phyloP scores from a whole-genome alignment of 2,797 vertebrate genomes.

The Champsocephalus esox region DNA sequence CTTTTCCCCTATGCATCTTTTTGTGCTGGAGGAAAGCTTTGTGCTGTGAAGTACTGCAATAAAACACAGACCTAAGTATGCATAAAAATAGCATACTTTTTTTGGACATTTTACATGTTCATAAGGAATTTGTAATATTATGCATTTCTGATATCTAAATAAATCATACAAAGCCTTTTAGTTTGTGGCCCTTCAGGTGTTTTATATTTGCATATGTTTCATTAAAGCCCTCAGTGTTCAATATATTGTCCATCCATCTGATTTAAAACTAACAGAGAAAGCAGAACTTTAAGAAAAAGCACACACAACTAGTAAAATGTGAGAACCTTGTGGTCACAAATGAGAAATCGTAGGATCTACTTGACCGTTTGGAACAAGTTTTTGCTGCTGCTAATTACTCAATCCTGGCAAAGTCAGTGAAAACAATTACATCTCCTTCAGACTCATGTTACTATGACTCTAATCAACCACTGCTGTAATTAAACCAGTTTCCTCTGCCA shows the following conservation, averaged over 20 bases:
- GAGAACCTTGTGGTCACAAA: not conserved
- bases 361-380: not conserved
- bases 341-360: not conserved
- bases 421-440: not conserved
- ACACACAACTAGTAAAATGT: not conserved
- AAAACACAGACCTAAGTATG: not conserved
- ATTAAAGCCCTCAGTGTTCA: conserved; percentile 57
- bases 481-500: conserved; percentile 29
- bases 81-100: not conserved
- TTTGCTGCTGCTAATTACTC: not conserved
- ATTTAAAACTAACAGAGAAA: conserved; percentile 22
- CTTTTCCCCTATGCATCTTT: conserved; percentile 1
- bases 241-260: conserved; percentile 18
- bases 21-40: not conserved
- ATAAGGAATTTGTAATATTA: conserved; percentile 6
- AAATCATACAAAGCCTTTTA: conserved; percentile 29
- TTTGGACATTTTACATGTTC: conserved; percentile 7
- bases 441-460: conserved; percentile 31
- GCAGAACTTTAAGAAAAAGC: not conserved
- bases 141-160: conserved; percentile 21
- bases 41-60: not conserved
- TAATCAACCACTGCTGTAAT: conserved; percentile 46
- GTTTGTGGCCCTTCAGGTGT: conserved; percentile 11
- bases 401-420: not conserved
- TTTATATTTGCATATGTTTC: conserved; percentile 51